Evolutionary conservation across 2,888 invertebrate species (phyloP).

Genomic region (Rotaria sp.): DNA sequence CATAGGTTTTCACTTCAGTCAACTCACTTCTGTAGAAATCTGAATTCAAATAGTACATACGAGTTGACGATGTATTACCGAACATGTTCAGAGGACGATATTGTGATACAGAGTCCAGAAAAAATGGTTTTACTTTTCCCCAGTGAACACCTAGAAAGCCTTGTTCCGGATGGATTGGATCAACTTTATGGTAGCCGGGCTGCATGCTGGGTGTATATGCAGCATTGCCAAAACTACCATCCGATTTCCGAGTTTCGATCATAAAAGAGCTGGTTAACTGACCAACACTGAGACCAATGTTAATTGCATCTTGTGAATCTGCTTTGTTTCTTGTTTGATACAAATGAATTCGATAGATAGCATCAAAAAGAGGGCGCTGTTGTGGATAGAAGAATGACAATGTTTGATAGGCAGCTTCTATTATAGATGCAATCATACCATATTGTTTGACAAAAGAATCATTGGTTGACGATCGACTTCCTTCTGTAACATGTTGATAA

Average conservation of each 20-base stretch:
- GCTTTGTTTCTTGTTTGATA: not conserved
- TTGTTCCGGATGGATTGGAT: not conserved
- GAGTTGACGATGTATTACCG: not conserved
- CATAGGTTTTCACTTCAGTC: not conserved
- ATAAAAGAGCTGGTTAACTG: not conserved
- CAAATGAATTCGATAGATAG: not conserved
- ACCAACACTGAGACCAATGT: not conserved
- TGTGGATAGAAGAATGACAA: not conserved
- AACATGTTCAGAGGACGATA: not conserved
- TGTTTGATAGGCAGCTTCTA: not conserved
- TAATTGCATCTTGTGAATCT: not conserved
- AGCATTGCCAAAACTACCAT: not conserved
- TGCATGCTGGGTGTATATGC: not conserved
- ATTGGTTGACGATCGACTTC: not conserved
- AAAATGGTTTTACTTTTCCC: not conserved
- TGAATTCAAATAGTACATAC: not conserved
- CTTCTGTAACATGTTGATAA: no score
- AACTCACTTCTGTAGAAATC: accelerated
- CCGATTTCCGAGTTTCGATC: not conserved
- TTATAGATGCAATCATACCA: not conserved
- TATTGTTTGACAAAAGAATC: no score
- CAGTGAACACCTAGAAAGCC: not conserved
- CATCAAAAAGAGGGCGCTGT: not conserved
- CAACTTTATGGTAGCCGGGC: not conserved
- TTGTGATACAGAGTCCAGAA: not conserved